These are phyloP conservation scores for Crepidodera aurea DNA, from an alignment of 2,888 invertebrate species.

Conservation along the genomic window DNA sequence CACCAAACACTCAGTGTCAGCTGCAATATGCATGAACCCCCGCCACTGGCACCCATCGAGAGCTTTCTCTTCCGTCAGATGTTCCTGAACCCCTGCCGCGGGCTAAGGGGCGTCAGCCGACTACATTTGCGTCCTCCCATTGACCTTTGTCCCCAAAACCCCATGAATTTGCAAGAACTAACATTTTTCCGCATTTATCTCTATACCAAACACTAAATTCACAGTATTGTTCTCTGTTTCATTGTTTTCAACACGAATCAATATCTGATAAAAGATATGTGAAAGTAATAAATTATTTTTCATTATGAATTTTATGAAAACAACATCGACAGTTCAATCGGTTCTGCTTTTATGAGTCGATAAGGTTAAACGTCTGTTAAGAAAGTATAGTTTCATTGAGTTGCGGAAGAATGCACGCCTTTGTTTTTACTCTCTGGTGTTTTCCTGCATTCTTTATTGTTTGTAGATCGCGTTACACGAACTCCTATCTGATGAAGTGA, in stretches of 20 bases:
- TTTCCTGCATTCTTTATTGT: neutral
- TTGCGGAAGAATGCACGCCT: neutral
- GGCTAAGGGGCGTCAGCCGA: constrained; percentile 58
- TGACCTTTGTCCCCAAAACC: constrained; percentile 51
- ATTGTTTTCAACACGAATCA: too few species aligned
- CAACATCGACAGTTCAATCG: too few species aligned
- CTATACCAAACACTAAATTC: too few species aligned
- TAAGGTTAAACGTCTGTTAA: too few species aligned
- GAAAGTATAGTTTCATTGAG: too few species aligned
- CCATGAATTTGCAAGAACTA: neutral
- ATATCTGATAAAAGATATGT: too few species aligned
- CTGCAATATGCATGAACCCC: neutral
- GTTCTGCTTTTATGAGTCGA: too few species aligned
- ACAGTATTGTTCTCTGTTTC: neutral
- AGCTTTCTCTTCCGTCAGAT: constrained; percentile 39
- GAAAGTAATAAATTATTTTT: too few species aligned
- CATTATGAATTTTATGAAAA: too few species aligned
- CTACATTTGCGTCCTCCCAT: constrained; percentile 53
- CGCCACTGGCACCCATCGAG: constrained; percentile 42
- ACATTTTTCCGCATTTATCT: too few species aligned
- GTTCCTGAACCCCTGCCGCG: constrained; percentile 38
- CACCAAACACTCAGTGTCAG: neutral
- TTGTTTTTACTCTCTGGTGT: neutral
- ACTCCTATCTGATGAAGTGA: neutral
- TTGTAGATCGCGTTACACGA: neutral